Evolutionary conservation across 1,140 invertebrate genomes (phyloP).

Genomic region (Drosophila prosaltans): DNA sequence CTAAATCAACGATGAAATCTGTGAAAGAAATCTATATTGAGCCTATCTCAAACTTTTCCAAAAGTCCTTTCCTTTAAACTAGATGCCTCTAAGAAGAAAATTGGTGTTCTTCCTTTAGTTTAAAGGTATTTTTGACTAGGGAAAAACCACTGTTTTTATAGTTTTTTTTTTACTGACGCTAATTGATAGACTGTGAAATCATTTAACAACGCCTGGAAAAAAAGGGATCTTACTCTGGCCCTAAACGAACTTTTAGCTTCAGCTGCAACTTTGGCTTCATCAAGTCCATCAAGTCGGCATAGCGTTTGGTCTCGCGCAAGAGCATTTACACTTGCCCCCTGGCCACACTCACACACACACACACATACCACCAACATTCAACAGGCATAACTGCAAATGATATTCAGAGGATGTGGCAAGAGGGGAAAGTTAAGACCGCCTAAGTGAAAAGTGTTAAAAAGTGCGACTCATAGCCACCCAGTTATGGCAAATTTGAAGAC

Average conservation of each 20-base stretch:
- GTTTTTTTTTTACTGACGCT: conserved; percentile 53
- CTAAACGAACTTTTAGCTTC: conserved; percentile 24
- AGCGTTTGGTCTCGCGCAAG: conserved; percentile 49
- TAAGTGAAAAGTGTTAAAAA: conserved; percentile 82
- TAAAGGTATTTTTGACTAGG: too few species aligned
- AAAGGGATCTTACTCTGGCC: conserved; percentile 32
- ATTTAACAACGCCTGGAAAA: conserved; percentile 62
- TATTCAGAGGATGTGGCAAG: neutral
- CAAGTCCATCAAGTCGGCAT: conserved; percentile 48
- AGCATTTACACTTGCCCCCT: conserved; percentile 45
- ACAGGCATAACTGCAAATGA: neutral
- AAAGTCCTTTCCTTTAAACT: too few species aligned
- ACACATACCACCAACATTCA: neutral
- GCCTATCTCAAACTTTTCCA: too few species aligned
- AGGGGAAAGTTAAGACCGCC: conserved; percentile 26
- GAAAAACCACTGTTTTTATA: conserved; percentile 33
- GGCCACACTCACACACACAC: conserved; percentile 29
- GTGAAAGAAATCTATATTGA: too few species aligned
- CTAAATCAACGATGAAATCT: too few species aligned
- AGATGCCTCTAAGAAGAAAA: too few species aligned
- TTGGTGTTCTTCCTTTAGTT: too few species aligned
- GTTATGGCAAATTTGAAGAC: conserved; percentile 64
- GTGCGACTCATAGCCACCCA: conserved; percentile 53
- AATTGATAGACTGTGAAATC: conserved; percentile 82
- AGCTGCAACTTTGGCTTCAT: conserved; percentile 43